Evolutionary conservation across 2,888 invertebrate species (phyloP), one percentile per base, ranked within the genome.

Genomic region (Meloe dianella): DNA sequence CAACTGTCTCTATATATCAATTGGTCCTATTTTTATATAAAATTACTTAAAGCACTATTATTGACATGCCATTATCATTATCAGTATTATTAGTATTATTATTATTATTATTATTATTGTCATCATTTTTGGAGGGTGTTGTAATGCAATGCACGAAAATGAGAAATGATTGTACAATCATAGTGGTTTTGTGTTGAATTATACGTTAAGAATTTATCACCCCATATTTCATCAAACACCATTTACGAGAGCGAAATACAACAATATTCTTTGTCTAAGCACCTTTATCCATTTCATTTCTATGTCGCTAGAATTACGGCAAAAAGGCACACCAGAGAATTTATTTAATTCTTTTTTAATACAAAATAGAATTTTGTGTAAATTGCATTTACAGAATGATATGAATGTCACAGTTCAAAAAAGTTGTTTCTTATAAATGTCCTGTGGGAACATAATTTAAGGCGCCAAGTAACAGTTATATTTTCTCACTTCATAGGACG

Each of bases 201-300:
- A 24, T 24, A 47, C 10, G 47, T 20, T 47, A 54, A 54, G 54
- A 54, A 54, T 54, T 54, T 54, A 54, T 54, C 24, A 5, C 54
- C 54, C 24, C 54, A 54, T 54, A 24, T 54, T 54, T 54, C 54
- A 54, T 24, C 54, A 22, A 24, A 22, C 24, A 54, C 47, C 47
- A 47, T 47, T 47, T 47, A 47, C 24, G 4, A 8, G 54, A 24
- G 8, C 24, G 22, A 54, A 54, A 24, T 54, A 54, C 54, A 14
- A 12, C 54, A 54, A 54, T 54, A 54, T 54, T 54, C 54, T 54
- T 54, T 6, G 24, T 22, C 54, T 24, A 24, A 54, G 24, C 24
- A 24, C 54, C 24, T 54, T 10, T 54, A 41, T 41, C 41, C 22
- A 51, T 22, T 22, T 22, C 12, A 10, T 10, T 22, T 9, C 51